A percentile compares a stretch with the other conserved stretches of the same genome.
Evolutionary conservation across 2,797 vertebrate genomes (phyloP).

Genomic region (Atherinosoma microstoma): DNA sequence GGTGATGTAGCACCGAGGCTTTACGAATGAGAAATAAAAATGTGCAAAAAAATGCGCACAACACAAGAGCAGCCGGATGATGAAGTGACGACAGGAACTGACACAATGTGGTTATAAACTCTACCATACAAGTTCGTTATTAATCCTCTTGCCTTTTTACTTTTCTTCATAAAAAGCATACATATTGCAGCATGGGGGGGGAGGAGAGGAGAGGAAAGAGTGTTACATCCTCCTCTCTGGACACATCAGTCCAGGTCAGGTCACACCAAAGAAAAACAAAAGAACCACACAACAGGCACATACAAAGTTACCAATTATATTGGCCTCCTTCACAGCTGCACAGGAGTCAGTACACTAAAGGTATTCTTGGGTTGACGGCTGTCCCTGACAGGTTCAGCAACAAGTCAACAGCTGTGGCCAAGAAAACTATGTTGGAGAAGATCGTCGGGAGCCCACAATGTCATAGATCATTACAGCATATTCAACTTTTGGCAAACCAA

Average conservation of each 20-base stretch:
- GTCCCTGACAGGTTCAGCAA: conserved; percentile 19
- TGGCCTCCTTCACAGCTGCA: conserved; percentile 65
- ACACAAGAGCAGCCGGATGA: conserved; percentile 63
- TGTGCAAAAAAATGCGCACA: conserved; percentile 46
- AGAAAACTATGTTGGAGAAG: conserved; percentile 34
- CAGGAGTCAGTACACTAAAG: conserved; percentile 48
- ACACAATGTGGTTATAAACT: conserved; percentile 69
- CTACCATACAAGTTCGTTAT: conserved; percentile 59
- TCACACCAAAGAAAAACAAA: conserved; percentile 29
- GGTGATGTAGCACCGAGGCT: conserved; percentile 66
- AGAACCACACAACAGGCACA: conserved; percentile 71
- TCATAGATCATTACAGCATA: conserved; percentile 59
- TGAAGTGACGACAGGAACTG: conserved; percentile 57
- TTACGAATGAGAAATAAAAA: conserved; percentile 58
- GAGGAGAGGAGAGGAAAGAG: conserved; percentile 11
- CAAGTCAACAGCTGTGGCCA: conserved; percentile 36
- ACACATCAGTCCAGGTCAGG: conserved; percentile 49
- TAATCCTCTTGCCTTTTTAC: conserved; percentile 57
- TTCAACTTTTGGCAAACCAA: conserved; percentile 91
- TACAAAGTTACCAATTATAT: conserved; percentile 63
- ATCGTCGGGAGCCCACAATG: conserved; percentile 51
- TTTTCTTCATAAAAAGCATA: conserved; percentile 74
- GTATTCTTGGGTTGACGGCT: conserved; percentile 30
- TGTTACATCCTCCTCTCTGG: conserved; percentile 56
- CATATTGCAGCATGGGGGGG: conserved; percentile 71